Conservation (phyloP, 2,888 invertebrate genomes). For the Epinotia bilunana region DNA sequence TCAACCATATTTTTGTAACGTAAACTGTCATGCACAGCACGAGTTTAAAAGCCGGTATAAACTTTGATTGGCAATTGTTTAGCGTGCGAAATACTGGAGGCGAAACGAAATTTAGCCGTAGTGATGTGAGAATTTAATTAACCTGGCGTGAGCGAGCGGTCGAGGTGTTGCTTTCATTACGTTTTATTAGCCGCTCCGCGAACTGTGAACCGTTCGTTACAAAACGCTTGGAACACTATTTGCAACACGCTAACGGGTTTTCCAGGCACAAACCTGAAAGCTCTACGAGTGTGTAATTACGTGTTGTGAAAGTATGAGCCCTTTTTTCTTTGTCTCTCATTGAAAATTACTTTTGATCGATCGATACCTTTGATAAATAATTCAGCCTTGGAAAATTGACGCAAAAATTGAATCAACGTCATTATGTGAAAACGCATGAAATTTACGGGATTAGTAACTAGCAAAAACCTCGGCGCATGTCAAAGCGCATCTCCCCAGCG, state of each 20-base stretch:
- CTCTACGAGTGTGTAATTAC: slow-evolving; percentile 12
- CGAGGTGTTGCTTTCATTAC: slow-evolving; percentile 54
- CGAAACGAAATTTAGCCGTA: slow-evolving; percentile 49
- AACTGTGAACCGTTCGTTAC: slow-evolving; percentile 39
- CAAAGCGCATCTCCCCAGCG: slow-evolving; percentile 1
- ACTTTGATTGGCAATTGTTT: slow-evolving; percentile 49
- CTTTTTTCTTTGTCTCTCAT: not conserved
- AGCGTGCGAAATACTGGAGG: slow-evolving; percentile 42
- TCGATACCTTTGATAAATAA: not conserved
- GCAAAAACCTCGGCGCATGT: not conserved
- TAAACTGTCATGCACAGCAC: not conserved
- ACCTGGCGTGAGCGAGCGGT: slow-evolving; percentile 53
- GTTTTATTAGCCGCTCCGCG: slow-evolving; percentile 60
- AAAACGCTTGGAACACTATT: slow-evolving; percentile 22
- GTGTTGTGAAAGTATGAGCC: not conserved
- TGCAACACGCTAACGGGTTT: slow-evolving; percentile 19
- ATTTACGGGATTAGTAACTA: slow-evolving; percentile 1
- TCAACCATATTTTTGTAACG: not conserved
- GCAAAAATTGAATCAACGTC: not conserved
- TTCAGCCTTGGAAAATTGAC: not conserved
- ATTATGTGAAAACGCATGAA: not conserved
- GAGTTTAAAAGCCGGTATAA: not conserved
- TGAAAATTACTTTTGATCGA: not conserved
- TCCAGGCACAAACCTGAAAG: not conserved
- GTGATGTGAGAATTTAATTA: slow-evolving; percentile 71